Evolutionary conservation across 2,888 invertebrate genomes (phyloP), one percentile per base, ranked within the genome.

Genomic region (Sinohyriopsis cumingii): DNA sequence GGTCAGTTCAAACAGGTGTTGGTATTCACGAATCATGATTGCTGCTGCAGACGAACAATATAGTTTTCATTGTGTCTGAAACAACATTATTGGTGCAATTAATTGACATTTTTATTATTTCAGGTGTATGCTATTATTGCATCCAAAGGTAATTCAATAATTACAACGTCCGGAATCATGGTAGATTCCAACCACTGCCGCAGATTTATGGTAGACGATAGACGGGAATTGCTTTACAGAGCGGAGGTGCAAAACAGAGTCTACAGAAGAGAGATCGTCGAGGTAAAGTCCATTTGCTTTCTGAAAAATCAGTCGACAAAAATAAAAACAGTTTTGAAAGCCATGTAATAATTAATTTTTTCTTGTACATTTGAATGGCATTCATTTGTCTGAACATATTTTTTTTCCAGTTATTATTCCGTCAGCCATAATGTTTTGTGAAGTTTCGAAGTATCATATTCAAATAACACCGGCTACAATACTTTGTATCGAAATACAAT

Each of bases 191-290:
- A 97, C 84, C 96, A 96, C 0, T 96, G 96, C 0, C 92, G 96
- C 79, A 87, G 92, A 85, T 95, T 96, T 86, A 94, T 95, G 24
- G 93, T 94, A 24, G 95, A 96, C 83, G 96, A 97, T 85, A 93
- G 64, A 92, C 94, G 86, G 80, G 97, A 97, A 86, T 90, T 95
- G 22, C 94, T 95, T 85, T 95, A 95, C 89, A 92, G 97, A 71
- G 95, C 96, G 63, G 96, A 97, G 90, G 95, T 97, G 67, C 96
- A 96, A 90, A 97, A 97, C 90, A 93, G 94, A 80, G 96, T 96
- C 7, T 96, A 96, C 88, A 94, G 94, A 86, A 92, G 94, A 78
- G 95, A 96, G 89, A 93, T 97, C 9, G 72, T 86, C 3, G 87
- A 89, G 87, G 90, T 90, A 77, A 71, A 68, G 12, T 25, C 18